phyloP scores from a whole-genome alignment of 2,888 invertebrate genomes.

The Mesochorus sp. region DNA sequence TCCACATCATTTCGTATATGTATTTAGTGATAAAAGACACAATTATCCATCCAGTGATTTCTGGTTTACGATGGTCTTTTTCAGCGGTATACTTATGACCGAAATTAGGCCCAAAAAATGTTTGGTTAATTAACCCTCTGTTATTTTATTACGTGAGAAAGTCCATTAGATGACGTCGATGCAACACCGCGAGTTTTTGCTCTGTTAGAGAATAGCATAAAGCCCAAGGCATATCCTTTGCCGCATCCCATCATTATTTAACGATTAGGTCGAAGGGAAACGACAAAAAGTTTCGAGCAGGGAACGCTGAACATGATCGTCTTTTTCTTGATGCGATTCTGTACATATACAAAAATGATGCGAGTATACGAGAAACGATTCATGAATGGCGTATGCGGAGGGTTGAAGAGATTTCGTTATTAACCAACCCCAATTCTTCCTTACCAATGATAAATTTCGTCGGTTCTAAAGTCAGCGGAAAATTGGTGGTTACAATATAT shows the following conservation, averaged over 20 bases:
- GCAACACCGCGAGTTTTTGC: constrained; percentile 46
- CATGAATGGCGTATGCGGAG: constrained; percentile 20
- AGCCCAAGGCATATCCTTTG: constrained; percentile 32
- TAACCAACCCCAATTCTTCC: constrained; percentile 18
- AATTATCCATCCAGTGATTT: too few relatives aligned
- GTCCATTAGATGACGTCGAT: constrained; percentile 33
- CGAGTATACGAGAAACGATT: neutral
- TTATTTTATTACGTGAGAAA: constrained; percentile 42
- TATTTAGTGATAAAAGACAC: too few relatives aligned
- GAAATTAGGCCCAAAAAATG: too few relatives aligned
- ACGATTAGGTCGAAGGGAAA: constrained; percentile 74
- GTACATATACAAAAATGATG: constrained; percentile 39
- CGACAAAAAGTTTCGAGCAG: constrained; percentile 56
- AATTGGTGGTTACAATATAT: constrained; percentile 44
- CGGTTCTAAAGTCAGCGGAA: constrained; percentile 31
- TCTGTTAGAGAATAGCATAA: constrained; percentile 2
- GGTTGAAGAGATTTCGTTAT: constrained; percentile 48
- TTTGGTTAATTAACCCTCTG: constrained; percentile 26
- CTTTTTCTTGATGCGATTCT: constrained; percentile 11
- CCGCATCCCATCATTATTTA: constrained; percentile 77
- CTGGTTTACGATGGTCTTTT: too few relatives aligned
- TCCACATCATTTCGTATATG: too few relatives aligned
- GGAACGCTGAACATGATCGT: constrained; percentile 21
- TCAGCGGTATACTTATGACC: too few relatives aligned
- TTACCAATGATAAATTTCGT: constrained; percentile 1